phyloP scores from a whole-genome alignment of 1,140 invertebrate species.

The Littorina saxatilis region DNA sequence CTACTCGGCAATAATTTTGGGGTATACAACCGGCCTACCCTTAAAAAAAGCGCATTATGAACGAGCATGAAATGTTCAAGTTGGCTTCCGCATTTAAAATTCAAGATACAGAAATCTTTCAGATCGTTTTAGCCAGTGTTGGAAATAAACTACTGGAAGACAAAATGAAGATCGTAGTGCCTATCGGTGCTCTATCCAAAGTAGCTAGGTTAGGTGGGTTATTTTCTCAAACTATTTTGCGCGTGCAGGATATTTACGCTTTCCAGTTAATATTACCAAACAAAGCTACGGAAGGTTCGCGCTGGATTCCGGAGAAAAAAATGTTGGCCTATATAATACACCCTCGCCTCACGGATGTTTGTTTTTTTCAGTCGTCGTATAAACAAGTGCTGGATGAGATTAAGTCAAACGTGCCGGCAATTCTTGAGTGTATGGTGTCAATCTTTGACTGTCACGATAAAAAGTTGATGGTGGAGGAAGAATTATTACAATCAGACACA shows the following conservation, averaged over 20 bases:
- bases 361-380: neutral
- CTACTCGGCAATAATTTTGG: neutral
- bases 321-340: neutral
- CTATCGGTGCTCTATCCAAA: neutral
- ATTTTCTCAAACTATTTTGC: neutral
- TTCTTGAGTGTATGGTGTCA: neutral
- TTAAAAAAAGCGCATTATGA: neutral
- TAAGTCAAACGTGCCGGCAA: neutral
- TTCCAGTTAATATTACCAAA: neutral
- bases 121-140: neutral
- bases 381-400: neutral
- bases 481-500: neutral
- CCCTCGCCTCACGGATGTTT: neutral
- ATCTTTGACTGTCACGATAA: neutral
- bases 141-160: neutral
- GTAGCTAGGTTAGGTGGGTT: neutral
- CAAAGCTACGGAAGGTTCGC: neutral
- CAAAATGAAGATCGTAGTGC: neutral
- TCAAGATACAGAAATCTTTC: neutral
- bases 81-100: neutral
- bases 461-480: neutral
- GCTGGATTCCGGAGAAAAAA: neutral
- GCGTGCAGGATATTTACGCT: neutral
- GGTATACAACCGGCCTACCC: neutral
- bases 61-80: too few relatives aligned